phyloP scores from a whole-genome alignment of 2,113 vertebrate genomes.

The Deroptyus accipitrinus region DNA sequence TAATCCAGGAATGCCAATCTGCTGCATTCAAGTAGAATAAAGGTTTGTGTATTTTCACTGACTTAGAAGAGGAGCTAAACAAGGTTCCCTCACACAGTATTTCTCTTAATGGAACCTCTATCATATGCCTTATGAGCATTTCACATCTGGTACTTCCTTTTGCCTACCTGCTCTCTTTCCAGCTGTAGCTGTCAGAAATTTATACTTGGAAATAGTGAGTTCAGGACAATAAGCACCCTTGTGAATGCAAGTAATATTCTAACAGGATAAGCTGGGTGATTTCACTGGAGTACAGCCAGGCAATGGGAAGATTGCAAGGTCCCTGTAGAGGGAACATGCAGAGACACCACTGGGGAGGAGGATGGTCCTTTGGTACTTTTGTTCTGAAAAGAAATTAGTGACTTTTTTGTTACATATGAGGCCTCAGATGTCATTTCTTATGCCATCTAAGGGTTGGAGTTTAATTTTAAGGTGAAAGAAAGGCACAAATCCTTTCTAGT shows the following conservation, averaged over 20 bases:
- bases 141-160: neutral
- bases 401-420: neutral
- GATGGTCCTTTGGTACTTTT: neutral
- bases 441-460: neutral
- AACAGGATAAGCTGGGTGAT: neutral
- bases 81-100: neutral
- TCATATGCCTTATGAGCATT: rapidly evolving
- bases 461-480: neutral
- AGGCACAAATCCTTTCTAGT: neutral
- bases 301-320: rapidly evolving
- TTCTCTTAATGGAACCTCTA: neutral
- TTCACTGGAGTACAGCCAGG: neutral
- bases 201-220: neutral
- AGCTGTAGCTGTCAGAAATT: neutral
- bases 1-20: neutral
- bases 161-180: neutral
- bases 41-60: neutral
- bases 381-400: neutral
- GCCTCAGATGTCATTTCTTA: neutral
- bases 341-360: neutral
- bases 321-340: neutral
- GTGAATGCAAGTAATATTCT: too few species aligned
- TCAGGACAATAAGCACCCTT: neutral
- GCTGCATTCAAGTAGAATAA: neutral
- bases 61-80: neutral